Conservation (phyloP, 2,113 vertebrate genomes). For the Centrocercus urophasianus region DNA sequence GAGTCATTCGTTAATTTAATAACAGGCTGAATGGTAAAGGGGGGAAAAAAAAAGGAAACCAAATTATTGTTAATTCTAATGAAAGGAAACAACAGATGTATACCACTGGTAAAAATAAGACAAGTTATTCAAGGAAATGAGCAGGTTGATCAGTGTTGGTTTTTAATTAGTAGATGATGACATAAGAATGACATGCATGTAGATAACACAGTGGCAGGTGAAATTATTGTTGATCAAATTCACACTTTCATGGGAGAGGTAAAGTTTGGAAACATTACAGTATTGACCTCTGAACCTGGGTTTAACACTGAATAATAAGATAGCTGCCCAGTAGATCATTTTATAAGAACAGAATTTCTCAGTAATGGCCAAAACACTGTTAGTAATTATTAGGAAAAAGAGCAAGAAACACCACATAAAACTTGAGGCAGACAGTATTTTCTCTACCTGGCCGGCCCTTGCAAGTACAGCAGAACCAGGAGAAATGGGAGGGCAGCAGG, state of each 20-base stretch:
- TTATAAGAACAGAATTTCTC: background rate
- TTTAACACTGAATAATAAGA: background rate
- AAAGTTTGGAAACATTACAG: background rate
- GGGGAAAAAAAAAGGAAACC: background rate
- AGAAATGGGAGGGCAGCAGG: background rate
- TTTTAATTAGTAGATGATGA: background rate
- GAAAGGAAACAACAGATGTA: background rate
- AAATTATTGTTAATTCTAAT: background rate
- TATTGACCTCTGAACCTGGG: background rate
- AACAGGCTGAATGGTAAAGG: background rate
- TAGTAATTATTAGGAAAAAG: background rate
- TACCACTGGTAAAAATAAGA: background rate
- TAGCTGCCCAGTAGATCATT: background rate
- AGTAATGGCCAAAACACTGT: background rate
- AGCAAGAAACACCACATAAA: background rate
- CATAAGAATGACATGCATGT: background rate
- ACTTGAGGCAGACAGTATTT: background rate
- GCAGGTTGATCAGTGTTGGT: too few species aligned
- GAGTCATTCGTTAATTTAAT: background rate
- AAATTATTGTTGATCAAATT: background rate
- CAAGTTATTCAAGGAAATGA: background rate
- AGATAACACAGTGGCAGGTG: background rate
- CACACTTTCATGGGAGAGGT: background rate
- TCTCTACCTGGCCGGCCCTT: background rate
- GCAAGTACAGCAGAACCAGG: background rate